phyloP scores from a whole-genome alignment of 2,888 invertebrate species.

The Oligia strigilis region DNA sequence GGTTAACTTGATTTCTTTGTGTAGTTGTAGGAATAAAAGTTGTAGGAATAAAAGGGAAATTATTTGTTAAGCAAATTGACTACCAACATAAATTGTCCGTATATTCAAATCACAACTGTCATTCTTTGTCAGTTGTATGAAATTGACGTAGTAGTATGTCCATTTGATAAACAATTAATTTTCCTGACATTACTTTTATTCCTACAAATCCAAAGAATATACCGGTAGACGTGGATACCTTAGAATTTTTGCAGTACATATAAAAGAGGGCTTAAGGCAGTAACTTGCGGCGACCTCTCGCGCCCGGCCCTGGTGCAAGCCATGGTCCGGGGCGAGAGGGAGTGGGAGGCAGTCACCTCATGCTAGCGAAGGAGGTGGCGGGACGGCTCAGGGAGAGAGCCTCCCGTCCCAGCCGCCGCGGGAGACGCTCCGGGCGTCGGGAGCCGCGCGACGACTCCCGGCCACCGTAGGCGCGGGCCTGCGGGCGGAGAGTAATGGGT shows the following conservation, averaged over 20 bases:
- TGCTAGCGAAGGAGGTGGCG: no score
- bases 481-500: no score
- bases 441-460: no score
- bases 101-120: neutral
- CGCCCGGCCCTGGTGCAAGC: no score
- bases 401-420: no score
- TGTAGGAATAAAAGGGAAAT: neutral
- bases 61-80: neutral
- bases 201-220: neutral
- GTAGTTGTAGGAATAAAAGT: slow-evolving; percentile 15
- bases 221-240: neutral
- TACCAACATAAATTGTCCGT: neutral
- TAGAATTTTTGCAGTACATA: slow-evolving; percentile 1
- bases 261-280: slow-evolving; percentile 13
- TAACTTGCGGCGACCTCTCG: no score
- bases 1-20: slow-evolving; percentile 28
- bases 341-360: no score
- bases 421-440: no score
- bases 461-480: no score
- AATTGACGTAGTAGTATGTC: no score
- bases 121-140: neutral
- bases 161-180: neutral
- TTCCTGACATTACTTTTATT: neutral
- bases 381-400: no score
- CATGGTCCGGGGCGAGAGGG: no score